A percentile compares a stretch with the other conserved stretches of the same genome.
phyloP scores from a whole-genome alignment of 2,113 vertebrate species.

The Todiramphus chloris region DNA sequence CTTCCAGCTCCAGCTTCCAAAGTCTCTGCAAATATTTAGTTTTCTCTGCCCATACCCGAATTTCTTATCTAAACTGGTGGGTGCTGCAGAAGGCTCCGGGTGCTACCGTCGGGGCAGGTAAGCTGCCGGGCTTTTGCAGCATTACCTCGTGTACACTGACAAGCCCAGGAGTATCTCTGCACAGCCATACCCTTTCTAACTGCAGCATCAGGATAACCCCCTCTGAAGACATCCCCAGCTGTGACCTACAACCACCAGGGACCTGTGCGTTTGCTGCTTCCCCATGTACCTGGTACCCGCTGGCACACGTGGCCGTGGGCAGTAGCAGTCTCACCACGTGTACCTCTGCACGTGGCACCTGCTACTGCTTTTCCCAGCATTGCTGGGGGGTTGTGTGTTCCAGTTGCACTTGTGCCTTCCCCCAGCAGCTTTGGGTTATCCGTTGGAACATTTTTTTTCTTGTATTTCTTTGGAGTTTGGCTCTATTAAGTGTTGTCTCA shows the following conservation, averaged over 20 bases:
- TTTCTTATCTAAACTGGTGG: fast-evolving
- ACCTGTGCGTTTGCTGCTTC: not conserved
- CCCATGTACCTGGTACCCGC: fast-evolving
- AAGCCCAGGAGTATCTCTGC: not conserved
- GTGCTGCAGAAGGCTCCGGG: not conserved
- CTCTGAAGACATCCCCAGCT: not conserved
- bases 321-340: fast-evolving
- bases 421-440: fast-evolving
- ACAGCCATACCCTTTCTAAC: not conserved
- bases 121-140: not conserved
- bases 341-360: not conserved
- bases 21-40: fast-evolving
- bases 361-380: fast-evolving
- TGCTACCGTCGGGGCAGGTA: fast-evolving
- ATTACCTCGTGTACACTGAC: fast-evolving
- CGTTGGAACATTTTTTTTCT: not conserved
- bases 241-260: not conserved
- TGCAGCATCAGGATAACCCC: not conserved
- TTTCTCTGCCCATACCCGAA: not conserved
- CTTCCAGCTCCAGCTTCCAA: not conserved
- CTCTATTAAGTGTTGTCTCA: not conserved
- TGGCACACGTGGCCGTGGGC: fast-evolving
- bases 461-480: not conserved
- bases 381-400: no score
- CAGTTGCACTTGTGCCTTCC: not conserved